phyloP scores from a whole-genome alignment of 2,888 invertebrate genomes.

The Oithona nana region DNA sequence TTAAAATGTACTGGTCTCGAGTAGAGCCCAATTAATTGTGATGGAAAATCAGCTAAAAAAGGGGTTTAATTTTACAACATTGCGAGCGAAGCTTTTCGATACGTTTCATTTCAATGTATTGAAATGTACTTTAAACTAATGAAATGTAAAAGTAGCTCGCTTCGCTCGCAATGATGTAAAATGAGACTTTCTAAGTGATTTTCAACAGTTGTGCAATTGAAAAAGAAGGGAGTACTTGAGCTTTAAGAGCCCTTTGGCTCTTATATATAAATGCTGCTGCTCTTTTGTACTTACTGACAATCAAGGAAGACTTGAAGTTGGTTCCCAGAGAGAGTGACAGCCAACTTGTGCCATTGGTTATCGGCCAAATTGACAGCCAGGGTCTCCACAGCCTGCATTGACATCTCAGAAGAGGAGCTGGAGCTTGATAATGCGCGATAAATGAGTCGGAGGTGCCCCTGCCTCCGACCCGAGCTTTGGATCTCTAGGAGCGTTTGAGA shows the following conservation, averaged over 20 bases:
- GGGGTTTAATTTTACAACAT: no score
- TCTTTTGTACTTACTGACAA: constrained; percentile 20
- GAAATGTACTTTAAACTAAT: neutral
- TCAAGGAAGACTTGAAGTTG: constrained; percentile 18
- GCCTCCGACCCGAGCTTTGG: constrained; percentile 69
- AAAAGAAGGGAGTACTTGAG: no score
- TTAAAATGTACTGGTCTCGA: no score
- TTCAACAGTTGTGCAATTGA: no score
- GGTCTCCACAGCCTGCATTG: constrained; percentile 48
- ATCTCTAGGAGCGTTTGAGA: constrained; percentile 50
- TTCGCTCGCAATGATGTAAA: no score
- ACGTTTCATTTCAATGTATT: no score
- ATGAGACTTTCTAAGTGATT: no score
- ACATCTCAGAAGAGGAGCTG: constrained; percentile 34
- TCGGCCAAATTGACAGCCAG: constrained; percentile 72
- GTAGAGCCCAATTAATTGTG: no score
- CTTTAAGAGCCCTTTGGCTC: neutral
- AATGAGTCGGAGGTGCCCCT: constrained; percentile 57
- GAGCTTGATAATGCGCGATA: constrained; percentile 39
- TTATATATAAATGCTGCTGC: neutral
- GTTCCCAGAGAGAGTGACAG: constrained; percentile 11
- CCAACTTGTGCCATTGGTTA: constrained; percentile 54
- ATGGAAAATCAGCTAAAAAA: no score
- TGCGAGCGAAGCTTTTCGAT: no score
- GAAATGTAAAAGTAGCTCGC: neutral